Conservation (phyloP, 2,797 vertebrate genomes). For the Ctenochaetus hawaiiensis region DNA sequence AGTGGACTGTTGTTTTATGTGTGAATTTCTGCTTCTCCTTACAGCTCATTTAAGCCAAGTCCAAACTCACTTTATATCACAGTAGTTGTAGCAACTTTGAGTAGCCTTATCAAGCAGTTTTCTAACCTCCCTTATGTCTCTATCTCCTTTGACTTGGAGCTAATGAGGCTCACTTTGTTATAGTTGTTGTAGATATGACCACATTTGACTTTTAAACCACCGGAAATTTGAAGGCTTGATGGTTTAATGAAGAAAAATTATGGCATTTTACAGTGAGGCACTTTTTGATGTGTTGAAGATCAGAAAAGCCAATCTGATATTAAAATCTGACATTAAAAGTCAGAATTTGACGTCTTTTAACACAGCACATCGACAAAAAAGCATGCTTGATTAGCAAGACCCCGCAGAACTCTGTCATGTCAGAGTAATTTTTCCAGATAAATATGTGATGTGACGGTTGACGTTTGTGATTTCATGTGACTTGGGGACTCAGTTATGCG, state of each 20-base stretch:
- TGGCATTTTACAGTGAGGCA: slow-evolving; percentile 30
- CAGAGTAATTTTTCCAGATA: slow-evolving; percentile 60
- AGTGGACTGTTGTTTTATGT: slow-evolving; percentile 6
- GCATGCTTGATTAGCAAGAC: slow-evolving; percentile 58
- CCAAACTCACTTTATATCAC: not conserved
- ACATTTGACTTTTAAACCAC: slow-evolving; percentile 29
- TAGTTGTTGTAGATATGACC: slow-evolving; percentile 19
- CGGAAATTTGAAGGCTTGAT: slow-evolving; percentile 28
- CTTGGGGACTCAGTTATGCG: slow-evolving; percentile 56
- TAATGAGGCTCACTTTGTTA: slow-evolving; percentile 23
- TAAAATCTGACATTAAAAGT: slow-evolving; percentile 46
- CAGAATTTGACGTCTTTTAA: slow-evolving; percentile 46
- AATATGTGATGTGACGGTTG: slow-evolving; percentile 70
- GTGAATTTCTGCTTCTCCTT: not conserved
- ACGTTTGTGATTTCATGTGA: slow-evolving; percentile 70
- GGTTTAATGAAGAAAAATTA: slow-evolving; percentile 49
- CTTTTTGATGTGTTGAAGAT: slow-evolving; percentile 37
- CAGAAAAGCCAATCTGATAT: slow-evolving; percentile 40
- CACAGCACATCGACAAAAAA: slow-evolving; percentile 44
- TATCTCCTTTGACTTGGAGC: slow-evolving; percentile 16
- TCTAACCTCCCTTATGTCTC: not conserved
- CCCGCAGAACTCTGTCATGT: slow-evolving; percentile 67
- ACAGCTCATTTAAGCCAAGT: not conserved
- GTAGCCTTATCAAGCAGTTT: slow-evolving; percentile 16
- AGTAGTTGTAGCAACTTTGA: not conserved